Base-by-base conservation (phyloP, 2,113 vertebrate genomes). In the Mirounga angustirostris region DNA sequence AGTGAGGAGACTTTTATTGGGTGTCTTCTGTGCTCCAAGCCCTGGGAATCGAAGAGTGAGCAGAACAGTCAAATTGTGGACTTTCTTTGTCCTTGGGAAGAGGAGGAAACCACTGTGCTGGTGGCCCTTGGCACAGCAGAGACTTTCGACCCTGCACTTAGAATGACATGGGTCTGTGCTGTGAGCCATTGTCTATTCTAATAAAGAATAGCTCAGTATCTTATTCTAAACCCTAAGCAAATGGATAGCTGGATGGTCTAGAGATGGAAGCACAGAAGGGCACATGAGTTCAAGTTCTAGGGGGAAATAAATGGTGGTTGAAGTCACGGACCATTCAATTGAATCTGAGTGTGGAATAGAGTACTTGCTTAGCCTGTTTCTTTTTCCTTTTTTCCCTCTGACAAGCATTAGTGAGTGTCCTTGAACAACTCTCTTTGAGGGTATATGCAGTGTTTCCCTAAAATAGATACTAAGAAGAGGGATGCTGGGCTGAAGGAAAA, bases 71-170 rank as follows among this genome's bases (percentile, higher is more conserved):
- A 21, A n/a, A 19, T 0, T 7, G 56, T 13, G 61, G 30, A 24
- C 13, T 30, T 74, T 13, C 12, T 1, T 33, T 94, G 43, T 63
- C 52, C 33, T 93, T 40, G 76, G 69, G 33, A 50, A 50, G 52
- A 28, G 33, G 18, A 9, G 12, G 30, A 5, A 24, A 18, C 6
- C 1, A 30, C 5, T 5, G 7, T 3, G 12, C 65, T 26, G 19
- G 43, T 7, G 13, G 16, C 11, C 1, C 3, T 0, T 43, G 7
- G 12, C 22, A 10, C 21, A 0, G 5, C 1, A 1, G 21, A 24
- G 50, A 4, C 58, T 15, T 26, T 14, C 8, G 21, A 52, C 24
- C 16, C 30, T 11, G 28, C 4, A 18, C 33, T 85, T 56, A 46
- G 7, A 54, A 12, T 15, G 36, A 78, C 1, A 2, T 30, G 21